Base-by-base conservation (phyloP, 2,888 invertebrate genomes). In the Parthenolecanium corni region DNA sequence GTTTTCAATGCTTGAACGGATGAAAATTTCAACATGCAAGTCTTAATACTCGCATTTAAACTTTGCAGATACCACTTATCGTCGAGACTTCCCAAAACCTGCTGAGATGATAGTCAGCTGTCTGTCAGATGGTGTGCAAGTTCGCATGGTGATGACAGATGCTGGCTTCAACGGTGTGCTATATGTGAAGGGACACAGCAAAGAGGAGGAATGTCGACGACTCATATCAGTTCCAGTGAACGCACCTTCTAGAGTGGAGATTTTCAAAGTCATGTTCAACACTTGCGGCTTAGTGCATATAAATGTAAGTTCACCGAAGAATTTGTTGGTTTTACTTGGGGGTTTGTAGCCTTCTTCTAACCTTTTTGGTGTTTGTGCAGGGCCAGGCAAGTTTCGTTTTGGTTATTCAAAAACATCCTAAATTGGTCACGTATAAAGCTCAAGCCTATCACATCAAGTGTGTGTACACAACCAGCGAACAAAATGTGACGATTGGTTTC, bases 361-460 rank as follows among this genome's bases (percentile, higher is more conserved):
- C 31, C 31, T 31, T 9, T 31, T 9, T 31, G 9, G 9, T 31
- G 31, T 38, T 1, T 68, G 73, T 74, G 64, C 74, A 87, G 86
- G 92, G 92, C 56, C 82, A 90, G 73, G 93, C 93, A 23, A 89
- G 89, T 72, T 94, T 93, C 73, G 89, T 94, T 1, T 78, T 96
- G 47, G 92, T 96, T 23, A 89, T 96, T 72, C 95, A 96, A 73
- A 91, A 92, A 76, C 95, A 96, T 82, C 92, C 93, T 0, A 91
- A 91, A 77, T 79, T 96, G 58, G 86, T 95, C 56, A 96, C 95
- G 0, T 89, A 89, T 73, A 89, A 89, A 71, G 92, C 95, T 4
- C 91, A 93, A 74, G 94, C 95, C 1, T 96, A 94, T 77, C 91
- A 94, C 75, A 91, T 96, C 67, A 90, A 90, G 73, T 95, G 95